Evolutionary conservation across 1,140 invertebrate genomes (phyloP), one percentile per base, ranked within the genome.

Genomic region (Gonatopus flavifemur): DNA sequence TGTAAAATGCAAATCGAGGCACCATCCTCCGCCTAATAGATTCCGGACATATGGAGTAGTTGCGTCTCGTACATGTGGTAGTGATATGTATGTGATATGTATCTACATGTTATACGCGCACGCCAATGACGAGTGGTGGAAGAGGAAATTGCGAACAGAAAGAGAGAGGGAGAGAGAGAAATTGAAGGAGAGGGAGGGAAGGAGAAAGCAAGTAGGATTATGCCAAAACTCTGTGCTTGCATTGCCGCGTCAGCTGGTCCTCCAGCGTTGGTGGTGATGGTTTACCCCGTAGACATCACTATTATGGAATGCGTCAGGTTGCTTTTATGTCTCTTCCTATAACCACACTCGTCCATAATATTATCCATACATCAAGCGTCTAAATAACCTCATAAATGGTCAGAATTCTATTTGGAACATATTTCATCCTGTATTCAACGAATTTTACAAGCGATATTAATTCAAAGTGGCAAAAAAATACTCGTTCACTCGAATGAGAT

Each of bases 251-350:
- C 64, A 68, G 67, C 66, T 69, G 64, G 55, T 33, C 51, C 62
- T 48, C 51, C 49, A 52, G 52, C 49, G 59, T 39, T 54, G 57
- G 63, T 66, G 66, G 63, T n/a, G n/a, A n/a, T n/a, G n/a, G n/a
- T n/a, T 62, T 64, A 54, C 40, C 35, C 54, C 53, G 49, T 57
- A 66, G 61, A 64, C 60, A 54, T 64, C 53, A 52, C 53, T 67
- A 52, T 66, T 66, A 69, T 60, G 61, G 57, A 62, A 62, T 64
- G 65, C 63, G 65, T 58, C 68, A 67, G 63, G 59, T 64, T 66
- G 66, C 49, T 59, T 66, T 67, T 66, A 70, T 66, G 66, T 58
- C 63, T 63, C 53, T 55, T 44, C 41, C 52, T 40, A 49, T 55
- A 48, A 13, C 20, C 40, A 41, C 39, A 19, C 52, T n/a, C 35